A percentile compares a stretch with the other conserved stretches of the same genome.
These are phyloP conservation scores for Acinonyx jubatus DNA, from an alignment of 2,113 vertebrate genomes.

Conservation along the genomic window DNA sequence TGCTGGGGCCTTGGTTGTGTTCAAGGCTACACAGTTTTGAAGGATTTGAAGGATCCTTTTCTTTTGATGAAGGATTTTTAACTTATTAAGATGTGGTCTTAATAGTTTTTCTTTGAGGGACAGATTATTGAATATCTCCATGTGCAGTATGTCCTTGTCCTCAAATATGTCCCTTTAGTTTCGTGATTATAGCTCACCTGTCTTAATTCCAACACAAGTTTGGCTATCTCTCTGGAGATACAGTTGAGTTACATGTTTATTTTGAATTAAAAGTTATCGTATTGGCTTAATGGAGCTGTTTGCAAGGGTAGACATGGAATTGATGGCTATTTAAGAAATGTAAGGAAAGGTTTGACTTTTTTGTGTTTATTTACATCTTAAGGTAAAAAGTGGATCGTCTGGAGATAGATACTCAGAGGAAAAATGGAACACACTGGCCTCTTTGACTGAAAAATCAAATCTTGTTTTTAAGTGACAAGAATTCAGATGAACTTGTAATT, in stretches of 20 bases:
- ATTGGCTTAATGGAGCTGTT: constrained; percentile 28
- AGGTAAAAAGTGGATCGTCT: constrained; percentile 75
- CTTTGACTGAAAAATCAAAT: constrained; percentile 73
- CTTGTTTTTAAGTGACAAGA: constrained; percentile 72
- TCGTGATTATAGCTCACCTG: background rate
- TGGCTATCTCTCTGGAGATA: background rate
- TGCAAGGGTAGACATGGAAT: constrained; percentile 27
- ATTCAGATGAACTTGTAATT: constrained; percentile 67
- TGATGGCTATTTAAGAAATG: constrained; percentile 11
- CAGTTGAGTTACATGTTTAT: background rate
- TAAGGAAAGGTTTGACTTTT: constrained; percentile 67
- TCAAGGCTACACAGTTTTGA: background rate
- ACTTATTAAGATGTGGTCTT: constrained; percentile 23
- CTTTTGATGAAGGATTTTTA: constrained; percentile 32
- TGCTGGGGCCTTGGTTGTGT: background rate
- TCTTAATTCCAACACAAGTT: constrained; percentile 36
- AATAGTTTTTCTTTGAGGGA: background rate
- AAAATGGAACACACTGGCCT: constrained; percentile 69
- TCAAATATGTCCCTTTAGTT: background rate
- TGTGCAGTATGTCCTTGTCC: background rate
- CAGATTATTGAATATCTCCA: background rate
- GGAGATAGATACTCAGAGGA: constrained; percentile 70
- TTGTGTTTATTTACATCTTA: constrained; percentile 76
- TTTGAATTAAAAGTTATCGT: constrained; percentile 47
- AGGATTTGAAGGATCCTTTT: background rate